phyloP scores from a whole-genome alignment of 2,113 vertebrate species.

The Psammodynastes pulverulentus region DNA sequence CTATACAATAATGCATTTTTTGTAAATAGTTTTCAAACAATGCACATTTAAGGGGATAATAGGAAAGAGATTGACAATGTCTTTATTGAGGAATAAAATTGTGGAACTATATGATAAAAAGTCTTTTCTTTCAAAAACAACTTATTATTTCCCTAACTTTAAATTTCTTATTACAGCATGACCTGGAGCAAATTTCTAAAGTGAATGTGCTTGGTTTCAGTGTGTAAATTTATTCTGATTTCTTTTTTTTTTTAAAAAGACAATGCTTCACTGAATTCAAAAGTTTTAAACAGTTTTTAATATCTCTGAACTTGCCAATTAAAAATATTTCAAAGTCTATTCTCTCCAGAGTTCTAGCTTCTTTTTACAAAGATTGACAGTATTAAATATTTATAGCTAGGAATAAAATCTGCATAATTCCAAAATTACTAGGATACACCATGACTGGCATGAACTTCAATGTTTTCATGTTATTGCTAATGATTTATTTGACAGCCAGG shows the following conservation, averaged over 20 bases:
- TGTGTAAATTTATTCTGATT: background rate
- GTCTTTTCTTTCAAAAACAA: background rate
- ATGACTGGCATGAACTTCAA: background rate
- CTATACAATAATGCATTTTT: background rate
- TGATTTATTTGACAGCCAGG: slow-evolving; percentile 16
- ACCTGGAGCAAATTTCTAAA: background rate
- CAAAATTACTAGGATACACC: slow-evolving; percentile 10
- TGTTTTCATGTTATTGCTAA: slow-evolving; percentile 10
- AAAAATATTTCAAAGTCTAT: slow-evolving; percentile 16
- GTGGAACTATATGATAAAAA: background rate
- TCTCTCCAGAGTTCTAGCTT: background rate
- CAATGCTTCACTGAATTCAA: background rate
- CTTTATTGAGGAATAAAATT: background rate
- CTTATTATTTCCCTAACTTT: background rate
- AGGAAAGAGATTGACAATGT: background rate
- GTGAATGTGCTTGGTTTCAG: background rate
- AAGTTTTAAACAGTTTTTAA: slow-evolving; percentile 10
- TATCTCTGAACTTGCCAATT: slow-evolving; percentile 24
- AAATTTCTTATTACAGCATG: background rate
- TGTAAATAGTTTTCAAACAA: background rate
- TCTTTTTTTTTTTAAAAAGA: too few relatives aligned
- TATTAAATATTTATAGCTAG: slow-evolving; percentile 25
- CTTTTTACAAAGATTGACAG: background rate
- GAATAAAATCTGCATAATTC: slow-evolving; percentile 24
- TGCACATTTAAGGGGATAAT: background rate